Percentiles rank a stretch among this genome's conserved stretches.
Conservation (phyloP, 2,888 invertebrate species). For the Sesia bembeciformis region DNA sequence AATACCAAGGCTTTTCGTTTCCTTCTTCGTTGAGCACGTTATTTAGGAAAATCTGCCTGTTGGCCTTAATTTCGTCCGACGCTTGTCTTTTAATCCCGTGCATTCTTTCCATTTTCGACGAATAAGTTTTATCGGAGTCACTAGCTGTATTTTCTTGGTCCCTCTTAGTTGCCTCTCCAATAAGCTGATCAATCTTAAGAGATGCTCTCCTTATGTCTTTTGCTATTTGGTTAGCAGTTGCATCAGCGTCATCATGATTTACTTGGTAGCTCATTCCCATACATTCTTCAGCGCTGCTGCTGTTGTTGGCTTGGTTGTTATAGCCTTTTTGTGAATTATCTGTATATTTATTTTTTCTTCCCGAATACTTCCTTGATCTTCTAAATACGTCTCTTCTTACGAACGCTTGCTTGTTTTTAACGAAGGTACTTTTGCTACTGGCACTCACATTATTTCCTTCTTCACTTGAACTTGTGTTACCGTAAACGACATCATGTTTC, state of each 20-base stretch:
- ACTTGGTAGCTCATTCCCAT: conserved; percentile 66
- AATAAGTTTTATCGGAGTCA: conserved; percentile 66
- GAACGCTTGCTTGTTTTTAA: conserved; percentile 74
- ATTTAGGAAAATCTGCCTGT: conserved; percentile 56
- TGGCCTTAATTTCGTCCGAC: conserved; percentile 64
- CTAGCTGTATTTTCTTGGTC: conserved; percentile 39
- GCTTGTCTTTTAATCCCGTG: conserved; percentile 72
- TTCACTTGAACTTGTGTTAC: conserved; percentile 68
- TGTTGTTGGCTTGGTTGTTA: conserved; percentile 48
- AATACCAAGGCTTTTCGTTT: conserved; percentile 67
- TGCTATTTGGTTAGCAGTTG: conserved; percentile 70
- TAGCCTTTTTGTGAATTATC: conserved; percentile 48
- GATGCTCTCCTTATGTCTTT: conserved; percentile 74
- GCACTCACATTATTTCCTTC: conserved; percentile 58
- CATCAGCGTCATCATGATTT: conserved; percentile 71
- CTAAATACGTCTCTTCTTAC: conserved; percentile 65
- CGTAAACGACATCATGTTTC: conserved; percentile 57
- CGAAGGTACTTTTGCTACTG: conserved; percentile 68
- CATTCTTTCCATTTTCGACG: conserved; percentile 71
- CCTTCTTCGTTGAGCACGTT: conserved; percentile 57
- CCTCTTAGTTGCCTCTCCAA: conserved; percentile 53
- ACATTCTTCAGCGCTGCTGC: conserved; percentile 65
- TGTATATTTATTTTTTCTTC: conserved; percentile 54
- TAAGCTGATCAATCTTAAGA: conserved; percentile 71
- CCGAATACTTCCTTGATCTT: conserved; percentile 66